phyloP scores from a whole-genome alignment of 2,888 invertebrate species.

The Habrosyne pyritoides region DNA sequence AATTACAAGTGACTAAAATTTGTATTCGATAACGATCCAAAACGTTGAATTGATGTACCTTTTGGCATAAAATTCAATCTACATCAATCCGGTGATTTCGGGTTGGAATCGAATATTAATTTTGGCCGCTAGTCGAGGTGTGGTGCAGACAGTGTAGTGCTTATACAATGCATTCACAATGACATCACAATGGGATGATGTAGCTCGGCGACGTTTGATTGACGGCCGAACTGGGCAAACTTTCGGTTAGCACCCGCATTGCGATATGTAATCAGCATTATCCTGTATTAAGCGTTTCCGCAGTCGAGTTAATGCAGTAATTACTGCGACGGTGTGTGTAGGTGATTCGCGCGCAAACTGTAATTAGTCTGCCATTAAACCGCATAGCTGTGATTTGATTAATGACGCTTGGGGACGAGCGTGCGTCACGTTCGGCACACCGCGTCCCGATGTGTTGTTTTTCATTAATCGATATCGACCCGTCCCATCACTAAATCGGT shows the following conservation, averaged over 20 bases:
- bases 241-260: constrained; percentile 55
- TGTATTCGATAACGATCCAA: too few species aligned
- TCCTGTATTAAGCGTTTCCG: constrained; percentile 57
- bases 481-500: constrained; percentile 33
- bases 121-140: not conserved
- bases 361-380: constrained; percentile 80
- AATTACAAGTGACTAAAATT: too few species aligned
- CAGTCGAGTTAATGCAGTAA: constrained; percentile 60
- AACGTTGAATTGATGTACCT: too few species aligned
- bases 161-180: constrained; percentile 7
- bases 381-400: constrained; percentile 76
- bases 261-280: constrained; percentile 60
- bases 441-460: constrained; percentile 47
- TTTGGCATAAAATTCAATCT: too few species aligned
- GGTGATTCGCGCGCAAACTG: constrained; percentile 65
- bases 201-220: constrained; percentile 45
- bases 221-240: constrained; percentile 50
- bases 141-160: not conserved
- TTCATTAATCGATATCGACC: constrained; percentile 51
- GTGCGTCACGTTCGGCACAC: constrained; percentile 37
- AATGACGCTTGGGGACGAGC: constrained; percentile 50
- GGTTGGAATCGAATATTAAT: too few species aligned
- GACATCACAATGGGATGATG: constrained; percentile 42
- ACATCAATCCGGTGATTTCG: too few species aligned
- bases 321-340: constrained; percentile 56